Evolutionary conservation across 1,140 invertebrate genomes (phyloP), one percentile per base, ranked within the genome.

Genomic region (Gonioctena quinquepunctata): DNA sequence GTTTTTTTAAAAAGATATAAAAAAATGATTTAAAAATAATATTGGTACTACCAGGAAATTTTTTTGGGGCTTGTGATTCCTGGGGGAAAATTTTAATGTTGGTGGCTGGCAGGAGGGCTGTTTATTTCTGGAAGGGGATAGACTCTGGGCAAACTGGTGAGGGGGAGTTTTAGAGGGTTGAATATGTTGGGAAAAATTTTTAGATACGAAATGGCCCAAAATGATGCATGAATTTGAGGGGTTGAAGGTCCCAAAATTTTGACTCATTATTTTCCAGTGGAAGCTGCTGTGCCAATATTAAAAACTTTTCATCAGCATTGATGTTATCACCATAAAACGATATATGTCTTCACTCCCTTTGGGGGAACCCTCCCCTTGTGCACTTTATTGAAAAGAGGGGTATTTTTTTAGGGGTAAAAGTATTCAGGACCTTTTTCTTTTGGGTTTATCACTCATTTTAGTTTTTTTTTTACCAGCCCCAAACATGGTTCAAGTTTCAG

Each of bases 401-500:
- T 91, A 98, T 84, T 98, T 98, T 80, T 95, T 93, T 81, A 96
- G 98, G 52, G 96, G 98, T 86, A 96, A 98, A 82, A 93, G 92
- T 83, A 95, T 93, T 86, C 95, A 98, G 73, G 86, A 88, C 96
- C 96, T 97, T 88, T 97, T 97, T 79, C 88, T 86, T 75, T 90
- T 88, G 70, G 82, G 84, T 82, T 86, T 88, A n/a, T n/a, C n/a
- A 84, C 84, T 89, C 89, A 90, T 90, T 83, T 73, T 80, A 66
- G 65, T 66, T 65, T 70, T 69, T 49, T 48, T n/a, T 75, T 62
- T 54, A 59, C 66, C 63, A 63, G 49, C 56, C 56, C 25, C 26
- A 57, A 61, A 68, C 54, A 67, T 66, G 63, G 33, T 48, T 61
- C 5, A n/a, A 13, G 62, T 13, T 48, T 28, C 25, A 28, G 28